Percentiles rank a stretch among this genome's conserved stretches.
Evolutionary conservation across 2,797 vertebrate species (phyloP).

Genomic region (Amblyraja radiata): DNA sequence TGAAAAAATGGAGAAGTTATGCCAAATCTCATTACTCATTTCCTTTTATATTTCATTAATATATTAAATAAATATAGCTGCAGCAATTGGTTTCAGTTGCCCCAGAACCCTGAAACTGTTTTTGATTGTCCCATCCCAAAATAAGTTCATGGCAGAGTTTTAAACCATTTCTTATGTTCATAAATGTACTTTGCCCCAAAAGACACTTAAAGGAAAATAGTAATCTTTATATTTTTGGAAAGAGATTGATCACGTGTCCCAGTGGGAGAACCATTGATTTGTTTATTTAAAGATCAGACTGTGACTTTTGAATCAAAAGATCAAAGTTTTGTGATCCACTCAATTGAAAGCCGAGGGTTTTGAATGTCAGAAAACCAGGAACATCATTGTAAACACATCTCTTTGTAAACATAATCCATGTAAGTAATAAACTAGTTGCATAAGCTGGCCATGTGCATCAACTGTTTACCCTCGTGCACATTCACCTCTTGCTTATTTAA

Average conservation of each 20-base stretch:
- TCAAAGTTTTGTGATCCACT: not conserved
- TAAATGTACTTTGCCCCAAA: not conserved
- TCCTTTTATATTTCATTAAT: slow-evolving; percentile 26
- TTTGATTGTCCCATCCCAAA: not conserved
- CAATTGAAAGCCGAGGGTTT: not conserved
- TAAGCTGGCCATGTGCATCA: not conserved
- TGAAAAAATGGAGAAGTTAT: slow-evolving; percentile 23
- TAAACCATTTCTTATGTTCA: not conserved
- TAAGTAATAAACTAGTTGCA: not conserved
- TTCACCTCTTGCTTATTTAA: not conserved
- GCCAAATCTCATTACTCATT: slow-evolving; percentile 27
- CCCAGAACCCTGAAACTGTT: not conserved
- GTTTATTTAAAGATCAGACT: not conserved
- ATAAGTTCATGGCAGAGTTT: not conserved
- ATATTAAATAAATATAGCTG: slow-evolving; percentile 2
- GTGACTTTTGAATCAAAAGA: not conserved
- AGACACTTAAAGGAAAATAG: not conserved
- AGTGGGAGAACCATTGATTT: not conserved
- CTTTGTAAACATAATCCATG: not conserved
- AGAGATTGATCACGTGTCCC: not conserved
- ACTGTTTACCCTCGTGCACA: not conserved
- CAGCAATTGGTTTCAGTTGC: not conserved
- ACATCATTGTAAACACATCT: not conserved
- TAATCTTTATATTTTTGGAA: not conserved
- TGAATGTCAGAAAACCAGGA: not conserved